Evolutionary conservation across 2,113 vertebrate genomes (phyloP), one percentile per base, ranked within the genome.

Genomic region (Cololabis saira): DNA sequence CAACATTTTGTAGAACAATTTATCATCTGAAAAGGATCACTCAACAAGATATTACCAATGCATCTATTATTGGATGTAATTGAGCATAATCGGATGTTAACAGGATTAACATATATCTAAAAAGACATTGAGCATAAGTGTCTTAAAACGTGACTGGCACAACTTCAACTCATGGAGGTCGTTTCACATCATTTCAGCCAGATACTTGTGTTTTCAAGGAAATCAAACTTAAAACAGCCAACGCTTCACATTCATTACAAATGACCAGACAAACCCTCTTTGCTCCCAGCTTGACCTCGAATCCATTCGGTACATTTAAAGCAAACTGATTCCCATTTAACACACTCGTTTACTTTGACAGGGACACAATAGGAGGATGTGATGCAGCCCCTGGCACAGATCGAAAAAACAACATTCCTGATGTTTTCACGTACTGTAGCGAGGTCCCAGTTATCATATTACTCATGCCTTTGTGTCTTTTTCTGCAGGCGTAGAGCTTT

Each of bases 401-500:
- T 78, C 42, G 13, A 67, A 83, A 78, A 85, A 76, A 64, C 65
- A 73, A 83, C 74, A 74, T 73, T 71, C 86, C 76, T 75, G 57
- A 81, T 78, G 78, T 84, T 80, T 86, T 86, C 57, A 85, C 56
- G 22, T 59, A 65, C 55, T 50, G 72, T 55, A 74, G 62, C 27
- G 15, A 74, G 41, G 77, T 81, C 49, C 48, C 56, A 67, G 72
- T 84, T 81, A 84, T 89, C 84, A 66, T 79, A 79, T 92, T 90
- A 83, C 81, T 84, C 64, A 76, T 74, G 73, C 70, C 79, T 80
- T 79, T 84, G 84, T 87, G 84, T 78, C 76, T 62, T 86, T 81
- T 84, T 76, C 75, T 85, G 85, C 83, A 82, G 81, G 80, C 80
- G 43, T 17, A 84, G 80, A 83, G 72, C 65, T 87, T 89, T 81